A percentile compares a stretch with the other conserved stretches of the same genome.
phyloP scores from a whole-genome alignment of 2,113 vertebrate species.

The Myodes glareolus region DNA sequence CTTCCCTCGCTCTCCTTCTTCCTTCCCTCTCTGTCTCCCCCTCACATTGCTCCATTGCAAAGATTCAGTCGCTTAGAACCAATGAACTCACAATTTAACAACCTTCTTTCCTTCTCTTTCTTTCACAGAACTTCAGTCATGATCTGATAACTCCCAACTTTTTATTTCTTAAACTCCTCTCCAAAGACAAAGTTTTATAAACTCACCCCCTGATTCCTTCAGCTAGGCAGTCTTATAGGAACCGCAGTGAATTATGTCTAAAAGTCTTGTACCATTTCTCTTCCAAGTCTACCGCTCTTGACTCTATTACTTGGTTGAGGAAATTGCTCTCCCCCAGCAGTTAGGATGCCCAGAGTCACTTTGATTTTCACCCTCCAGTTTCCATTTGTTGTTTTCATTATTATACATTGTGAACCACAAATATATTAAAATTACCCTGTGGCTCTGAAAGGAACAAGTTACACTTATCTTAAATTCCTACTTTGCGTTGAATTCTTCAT shows the following conservation, averaged over 20 bases:
- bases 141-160: neutral
- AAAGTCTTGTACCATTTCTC: neutral
- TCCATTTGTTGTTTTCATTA: neutral
- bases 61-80: neutral
- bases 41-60: neutral
- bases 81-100: neutral
- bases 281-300: neutral
- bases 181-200: neutral
- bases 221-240: neutral
- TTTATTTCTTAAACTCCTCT: neutral
- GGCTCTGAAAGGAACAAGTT: neutral
- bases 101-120: neutral
- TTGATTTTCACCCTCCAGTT: neutral
- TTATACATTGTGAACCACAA: neutral
- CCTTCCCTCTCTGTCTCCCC: neutral
- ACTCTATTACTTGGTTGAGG: neutral
- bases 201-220: neutral
- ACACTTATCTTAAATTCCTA: neutral
- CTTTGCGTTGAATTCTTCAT: neutral
- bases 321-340: neutral
- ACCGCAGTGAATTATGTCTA: neutral
- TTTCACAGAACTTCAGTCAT: neutral
- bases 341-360: neutral
- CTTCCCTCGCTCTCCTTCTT: neutral
- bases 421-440: neutral